phyloP scores from a whole-genome alignment of 2,888 invertebrate genomes.

The Cephus nigrinus region DNA sequence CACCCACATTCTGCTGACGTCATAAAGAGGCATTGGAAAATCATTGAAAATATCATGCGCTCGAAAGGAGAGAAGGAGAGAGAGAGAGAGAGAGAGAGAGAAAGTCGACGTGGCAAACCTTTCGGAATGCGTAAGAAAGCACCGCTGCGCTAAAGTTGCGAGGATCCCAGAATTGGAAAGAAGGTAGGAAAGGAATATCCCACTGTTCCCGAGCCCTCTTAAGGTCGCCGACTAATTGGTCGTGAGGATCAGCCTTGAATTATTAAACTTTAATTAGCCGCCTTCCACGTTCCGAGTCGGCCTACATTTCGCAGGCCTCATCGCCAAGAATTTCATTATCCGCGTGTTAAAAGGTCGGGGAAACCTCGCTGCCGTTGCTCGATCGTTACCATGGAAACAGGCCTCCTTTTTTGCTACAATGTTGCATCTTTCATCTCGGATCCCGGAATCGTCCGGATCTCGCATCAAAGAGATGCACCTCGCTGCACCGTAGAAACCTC shows the following conservation, averaged over 20 bases:
- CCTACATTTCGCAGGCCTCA: background rate
- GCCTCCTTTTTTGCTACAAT: background rate
- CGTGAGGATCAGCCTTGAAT: slow-evolving; percentile 5
- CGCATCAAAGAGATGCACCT: background rate
- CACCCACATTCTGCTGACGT: background rate
- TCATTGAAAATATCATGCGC: background rate
- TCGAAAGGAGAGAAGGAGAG: background rate
- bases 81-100: background rate
- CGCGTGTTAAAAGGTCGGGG: background rate
- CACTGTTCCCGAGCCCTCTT: background rate
- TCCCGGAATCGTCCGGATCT: background rate
- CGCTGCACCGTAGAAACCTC: too few relatives aligned
- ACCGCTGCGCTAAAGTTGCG: background rate
- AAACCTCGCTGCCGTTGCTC: background rate
- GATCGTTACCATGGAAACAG: background rate
- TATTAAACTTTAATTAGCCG: slow-evolving; percentile 19
- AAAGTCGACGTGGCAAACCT: background rate
- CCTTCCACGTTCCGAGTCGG: slow-evolving; percentile 2
- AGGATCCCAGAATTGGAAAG: background rate
- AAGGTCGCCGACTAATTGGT: slow-evolving; percentile 7
- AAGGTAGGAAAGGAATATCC: background rate
- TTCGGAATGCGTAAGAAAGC: background rate
- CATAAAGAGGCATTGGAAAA: background rate
- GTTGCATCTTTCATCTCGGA: background rate
- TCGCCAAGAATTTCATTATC: background rate